phyloP scores from a whole-genome alignment of 2,113 vertebrate genomes.

The Lutjanus erythropterus region DNA sequence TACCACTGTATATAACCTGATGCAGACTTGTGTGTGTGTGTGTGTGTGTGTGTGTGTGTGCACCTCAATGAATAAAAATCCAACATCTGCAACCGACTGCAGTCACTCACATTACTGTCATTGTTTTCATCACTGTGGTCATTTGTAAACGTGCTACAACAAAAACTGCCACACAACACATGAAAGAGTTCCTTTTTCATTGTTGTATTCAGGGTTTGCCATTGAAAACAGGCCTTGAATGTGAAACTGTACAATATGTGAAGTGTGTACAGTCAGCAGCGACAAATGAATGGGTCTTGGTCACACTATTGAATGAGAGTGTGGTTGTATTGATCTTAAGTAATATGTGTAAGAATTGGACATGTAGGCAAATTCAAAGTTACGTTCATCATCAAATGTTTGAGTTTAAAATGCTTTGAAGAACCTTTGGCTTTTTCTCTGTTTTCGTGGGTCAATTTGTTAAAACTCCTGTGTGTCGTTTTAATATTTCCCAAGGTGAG shows the following conservation, averaged over 20 bases:
- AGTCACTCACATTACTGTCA: too few species aligned
- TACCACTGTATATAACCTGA: too few species aligned
- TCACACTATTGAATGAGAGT: neutral
- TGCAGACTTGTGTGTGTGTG: too few species aligned
- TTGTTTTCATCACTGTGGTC: neutral
- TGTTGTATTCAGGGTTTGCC: neutral
- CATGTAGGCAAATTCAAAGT: neutral
- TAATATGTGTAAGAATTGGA: neutral
- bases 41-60: too few species aligned
- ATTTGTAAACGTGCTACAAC: neutral
- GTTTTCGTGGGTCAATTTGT: slow-evolving; percentile 6
- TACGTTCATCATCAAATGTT: neutral
- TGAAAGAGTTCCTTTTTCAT: neutral
- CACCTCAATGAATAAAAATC: too few species aligned
- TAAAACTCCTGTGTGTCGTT: slow-evolving; percentile 5
- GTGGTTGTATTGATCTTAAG: neutral
- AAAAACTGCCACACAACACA: neutral
- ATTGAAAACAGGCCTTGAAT: slow-evolving; percentile 26
- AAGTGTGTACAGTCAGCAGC: neutral
- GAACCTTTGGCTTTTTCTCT: slow-evolving; percentile 33
- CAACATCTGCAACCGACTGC: too few species aligned
- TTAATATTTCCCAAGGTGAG: neutral
- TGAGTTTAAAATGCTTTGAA: neutral
- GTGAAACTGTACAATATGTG: neutral
- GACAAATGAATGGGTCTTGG: neutral